A percentile compares a stretch with the other conserved stretches of the same genome.
These are phyloP conservation scores for Sarcophaga subvicina DNA, from an alignment of 2,888 invertebrate genomes.

Conservation along the genomic window DNA sequence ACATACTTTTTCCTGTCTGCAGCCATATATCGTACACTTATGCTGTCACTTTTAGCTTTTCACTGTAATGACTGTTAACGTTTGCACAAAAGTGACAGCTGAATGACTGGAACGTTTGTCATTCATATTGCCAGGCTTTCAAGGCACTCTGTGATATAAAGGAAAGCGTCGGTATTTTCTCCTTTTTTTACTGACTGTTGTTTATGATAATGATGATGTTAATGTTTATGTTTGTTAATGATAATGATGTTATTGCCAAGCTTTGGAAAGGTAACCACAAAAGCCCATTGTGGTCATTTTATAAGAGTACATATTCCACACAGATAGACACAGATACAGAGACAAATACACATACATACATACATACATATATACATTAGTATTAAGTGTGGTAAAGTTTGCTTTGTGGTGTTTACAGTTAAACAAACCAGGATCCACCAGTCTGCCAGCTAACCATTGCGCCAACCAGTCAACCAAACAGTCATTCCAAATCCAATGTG, in stretches of 20 bases:
- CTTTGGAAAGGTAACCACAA: constrained; percentile 39
- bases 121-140: background rate
- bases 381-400: background rate
- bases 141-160: background rate
- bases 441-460: background rate
- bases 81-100: constrained; percentile 44
- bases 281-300: constrained; percentile 29
- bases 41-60: background rate
- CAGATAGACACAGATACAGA: background rate
- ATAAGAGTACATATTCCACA: background rate
- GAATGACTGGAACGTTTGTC: constrained; percentile 43
- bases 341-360: background rate
- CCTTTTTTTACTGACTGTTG: background rate
- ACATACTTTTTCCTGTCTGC: background rate
- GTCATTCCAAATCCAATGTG: background rate
- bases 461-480: constrained; percentile 22
- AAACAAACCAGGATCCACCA: background rate
- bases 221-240: constrained; percentile 34
- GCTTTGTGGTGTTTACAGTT: background rate
- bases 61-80: constrained; percentile 28
- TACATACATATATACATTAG: background rate
- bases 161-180: background rate
- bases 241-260: constrained; percentile 47
- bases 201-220: constrained; percentile 32
- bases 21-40: background rate